phyloP scores from a whole-genome alignment of 2,113 vertebrate genomes.

The Anas platyrhynchos region DNA sequence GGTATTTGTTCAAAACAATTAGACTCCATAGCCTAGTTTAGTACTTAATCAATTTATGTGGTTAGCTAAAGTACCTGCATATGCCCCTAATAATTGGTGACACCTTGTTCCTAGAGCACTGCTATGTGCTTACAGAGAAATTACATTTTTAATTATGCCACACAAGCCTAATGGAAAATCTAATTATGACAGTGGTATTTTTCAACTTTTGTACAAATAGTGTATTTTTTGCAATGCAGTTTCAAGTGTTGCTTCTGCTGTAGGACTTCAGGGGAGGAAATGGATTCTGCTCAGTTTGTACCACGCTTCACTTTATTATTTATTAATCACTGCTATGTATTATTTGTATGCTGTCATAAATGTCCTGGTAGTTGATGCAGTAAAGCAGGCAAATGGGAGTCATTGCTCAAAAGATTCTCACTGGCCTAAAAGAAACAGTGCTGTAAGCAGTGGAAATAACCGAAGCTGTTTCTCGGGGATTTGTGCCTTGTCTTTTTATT shows the following conservation, averaged over 20 bases:
- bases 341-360: slow-evolving; percentile 14
- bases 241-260: background rate
- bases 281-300: background rate
- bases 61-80: slow-evolving; percentile 15
- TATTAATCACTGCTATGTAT: slow-evolving; percentile 12
- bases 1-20: slow-evolving; percentile 58
- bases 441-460: background rate
- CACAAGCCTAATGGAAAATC: slow-evolving; percentile 74
- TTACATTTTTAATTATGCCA: slow-evolving; percentile 79
- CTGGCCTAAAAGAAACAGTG: background rate
- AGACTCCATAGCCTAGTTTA: slow-evolving; percentile 28
- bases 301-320: background rate
- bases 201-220: slow-evolving; percentile 35
- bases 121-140: slow-evolving; percentile 71
- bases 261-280: background rate
- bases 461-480: background rate
- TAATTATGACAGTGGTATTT: slow-evolving; percentile 76
- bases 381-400: background rate
- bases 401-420: background rate
- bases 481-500: background rate
- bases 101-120: slow-evolving; percentile 67
- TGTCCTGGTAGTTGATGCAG: background rate
- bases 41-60: slow-evolving; percentile 26
- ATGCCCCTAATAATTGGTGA: slow-evolving; percentile 69
- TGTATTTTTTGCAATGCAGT: background rate